Percentiles rank a stretch among this genome's conserved stretches.
Conservation (phyloP, 2,113 vertebrate species). For the Pyxicephalus adspersus region DNA sequence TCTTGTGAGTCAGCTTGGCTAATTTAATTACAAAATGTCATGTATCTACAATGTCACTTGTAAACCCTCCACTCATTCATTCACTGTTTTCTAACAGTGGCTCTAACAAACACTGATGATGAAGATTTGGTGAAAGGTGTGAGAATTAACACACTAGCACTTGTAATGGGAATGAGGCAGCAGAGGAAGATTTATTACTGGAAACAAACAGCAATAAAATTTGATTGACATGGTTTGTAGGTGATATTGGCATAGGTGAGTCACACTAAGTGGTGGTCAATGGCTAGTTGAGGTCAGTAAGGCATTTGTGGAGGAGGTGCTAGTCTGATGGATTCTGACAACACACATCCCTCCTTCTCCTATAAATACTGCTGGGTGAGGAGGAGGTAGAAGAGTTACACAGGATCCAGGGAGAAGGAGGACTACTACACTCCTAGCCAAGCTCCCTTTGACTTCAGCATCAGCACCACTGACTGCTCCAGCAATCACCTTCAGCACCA, state of each 20-base stretch:
- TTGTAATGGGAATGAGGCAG: slow-evolving; percentile 3
- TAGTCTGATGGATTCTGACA: slow-evolving; percentile 44
- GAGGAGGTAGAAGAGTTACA: not conserved
- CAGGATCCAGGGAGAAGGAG: slow-evolving; percentile 1
- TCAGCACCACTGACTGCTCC: slow-evolving; percentile 1
- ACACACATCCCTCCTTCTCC: slow-evolving; percentile 31
- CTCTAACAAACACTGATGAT: slow-evolving; percentile 13
- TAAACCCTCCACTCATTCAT: not conserved
- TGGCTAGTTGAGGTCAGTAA: slow-evolving; percentile 23
- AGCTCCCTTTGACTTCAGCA: not conserved
- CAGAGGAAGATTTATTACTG: slow-evolving; percentile 17
- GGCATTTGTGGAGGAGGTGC: not conserved
- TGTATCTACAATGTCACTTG: slow-evolving; percentile 11
- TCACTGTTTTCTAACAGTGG: not conserved
- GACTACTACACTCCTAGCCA: not conserved
- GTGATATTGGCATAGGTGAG: slow-evolving; percentile 31
- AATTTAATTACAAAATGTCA: slow-evolving; percentile 35
- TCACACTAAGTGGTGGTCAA: not conserved
- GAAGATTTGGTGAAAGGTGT: slow-evolving; percentile 54
- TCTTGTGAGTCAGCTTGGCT: not conserved
- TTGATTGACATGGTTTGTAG: slow-evolving; percentile 41
- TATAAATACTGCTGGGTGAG: slow-evolving; percentile 26
- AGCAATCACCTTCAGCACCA: not conserved
- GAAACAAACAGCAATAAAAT: slow-evolving; percentile 45
- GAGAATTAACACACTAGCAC: not conserved